Evolutionary conservation across 2,113 vertebrate genomes (phyloP).

Genomic region (Circaetus cinerascens): DNA sequence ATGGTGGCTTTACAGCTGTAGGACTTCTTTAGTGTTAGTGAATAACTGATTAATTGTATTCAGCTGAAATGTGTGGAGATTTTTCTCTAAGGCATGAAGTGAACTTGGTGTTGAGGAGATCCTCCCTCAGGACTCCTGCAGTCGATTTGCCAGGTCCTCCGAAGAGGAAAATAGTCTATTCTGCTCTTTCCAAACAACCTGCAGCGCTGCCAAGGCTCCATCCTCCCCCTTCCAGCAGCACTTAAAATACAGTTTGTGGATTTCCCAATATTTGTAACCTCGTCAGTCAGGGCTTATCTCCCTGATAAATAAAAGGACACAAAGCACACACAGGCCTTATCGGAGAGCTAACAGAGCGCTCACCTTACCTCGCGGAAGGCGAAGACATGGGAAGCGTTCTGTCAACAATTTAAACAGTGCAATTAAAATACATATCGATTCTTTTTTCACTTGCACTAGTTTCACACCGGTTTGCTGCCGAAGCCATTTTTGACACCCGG

Average conservation of each 20-base stretch:
- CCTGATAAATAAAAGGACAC: conserved; percentile 33
- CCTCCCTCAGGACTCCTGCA: not conserved
- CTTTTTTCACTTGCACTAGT: not conserved
- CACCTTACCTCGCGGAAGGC: not conserved
- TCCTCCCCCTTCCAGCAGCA: not conserved
- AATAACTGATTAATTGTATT: not conserved
- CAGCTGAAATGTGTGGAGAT: not conserved
- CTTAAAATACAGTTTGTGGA: not conserved
- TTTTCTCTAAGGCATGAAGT: not conserved
- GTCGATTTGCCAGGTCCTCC: rapidly evolving
- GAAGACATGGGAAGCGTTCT: conserved; percentile 5
- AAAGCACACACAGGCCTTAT: conserved; percentile 41
- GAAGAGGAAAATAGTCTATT: not conserved
- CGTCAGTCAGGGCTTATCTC: conserved; percentile 58
- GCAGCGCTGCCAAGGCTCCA: not conserved
- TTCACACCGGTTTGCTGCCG: not conserved
- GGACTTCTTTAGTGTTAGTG: not conserved
- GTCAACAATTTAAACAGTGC: not conserved
- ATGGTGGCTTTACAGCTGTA: not conserved
- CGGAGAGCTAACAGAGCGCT: not conserved
- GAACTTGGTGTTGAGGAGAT: not conserved
- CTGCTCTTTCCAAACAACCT: not conserved
- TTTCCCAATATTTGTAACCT: conserved; percentile 63
- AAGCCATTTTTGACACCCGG: not conserved
- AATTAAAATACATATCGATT: not conserved